Evolutionary conservation across 2,113 vertebrate species (phyloP).

Genomic region (Gambusia holbrooki): DNA sequence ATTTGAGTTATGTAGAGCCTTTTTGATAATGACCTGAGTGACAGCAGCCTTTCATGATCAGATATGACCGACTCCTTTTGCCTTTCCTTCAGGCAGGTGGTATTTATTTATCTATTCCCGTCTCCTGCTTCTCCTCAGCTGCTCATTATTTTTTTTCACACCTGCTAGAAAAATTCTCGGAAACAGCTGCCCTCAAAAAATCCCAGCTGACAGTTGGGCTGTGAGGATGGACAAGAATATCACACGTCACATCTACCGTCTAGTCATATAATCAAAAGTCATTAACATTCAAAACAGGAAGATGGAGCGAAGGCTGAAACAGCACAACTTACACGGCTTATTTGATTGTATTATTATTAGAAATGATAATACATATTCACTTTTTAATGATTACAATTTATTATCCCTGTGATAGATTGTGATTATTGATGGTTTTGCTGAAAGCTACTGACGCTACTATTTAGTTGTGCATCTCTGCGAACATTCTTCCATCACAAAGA

Average conservation of each 20-base stretch:
- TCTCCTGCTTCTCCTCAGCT: slow-evolving; percentile 40
- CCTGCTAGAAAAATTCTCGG: slow-evolving; percentile 33
- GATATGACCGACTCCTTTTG: slow-evolving; percentile 55
- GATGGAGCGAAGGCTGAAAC: slow-evolving; percentile 17
- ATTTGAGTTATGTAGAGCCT: slow-evolving; percentile 16
- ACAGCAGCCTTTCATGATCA: slow-evolving; percentile 73
- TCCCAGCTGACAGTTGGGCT: slow-evolving; percentile 54
- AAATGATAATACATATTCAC: not conserved
- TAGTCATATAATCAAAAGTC: slow-evolving; percentile 55
- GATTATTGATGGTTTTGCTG: not conserved
- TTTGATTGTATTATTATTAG: not conserved
- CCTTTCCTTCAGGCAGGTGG: slow-evolving; percentile 67
- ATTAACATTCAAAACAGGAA: slow-evolving; percentile 64
- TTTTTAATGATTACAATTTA: not conserved
- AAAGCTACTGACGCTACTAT: not conserved
- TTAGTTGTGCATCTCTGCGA: not conserved
- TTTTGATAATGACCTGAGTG: slow-evolving; percentile 58
- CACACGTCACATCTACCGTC: slow-evolving; percentile 52
- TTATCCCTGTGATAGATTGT: not conserved
- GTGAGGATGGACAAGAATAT: slow-evolving; percentile 46
- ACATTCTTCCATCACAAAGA: not conserved
- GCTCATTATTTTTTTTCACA: slow-evolving; percentile 57
- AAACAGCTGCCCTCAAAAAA: slow-evolving; percentile 31
- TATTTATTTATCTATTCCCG: slow-evolving; percentile 74
- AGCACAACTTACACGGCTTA: not conserved